These are phyloP conservation scores for Nomada hirtipes DNA, from an alignment of 2,888 invertebrate species.

Conservation along the genomic window DNA sequence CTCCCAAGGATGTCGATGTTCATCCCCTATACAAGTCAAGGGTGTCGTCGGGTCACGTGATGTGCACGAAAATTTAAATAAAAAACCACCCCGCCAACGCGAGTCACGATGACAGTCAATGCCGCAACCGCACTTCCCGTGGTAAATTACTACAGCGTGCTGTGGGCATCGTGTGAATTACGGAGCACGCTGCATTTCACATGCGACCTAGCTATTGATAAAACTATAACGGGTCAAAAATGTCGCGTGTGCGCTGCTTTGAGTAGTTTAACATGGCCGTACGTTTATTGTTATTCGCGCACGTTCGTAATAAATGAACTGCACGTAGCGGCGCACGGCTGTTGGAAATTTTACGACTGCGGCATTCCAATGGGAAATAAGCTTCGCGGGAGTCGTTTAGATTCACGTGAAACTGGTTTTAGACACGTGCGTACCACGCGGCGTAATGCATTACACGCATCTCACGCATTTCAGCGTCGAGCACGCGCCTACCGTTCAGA, in stretches of 20 bases:
- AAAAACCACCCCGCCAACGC: background rate
- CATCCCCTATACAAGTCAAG: background rate
- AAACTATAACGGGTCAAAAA: background rate
- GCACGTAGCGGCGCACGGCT: background rate
- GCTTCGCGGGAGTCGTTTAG: slow-evolving; percentile 46
- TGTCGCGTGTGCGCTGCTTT: too few species aligned
- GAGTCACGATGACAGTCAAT: slow-evolving; percentile 36
- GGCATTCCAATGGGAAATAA: slow-evolving; percentile 24
- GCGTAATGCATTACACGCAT: slow-evolving; percentile 65
- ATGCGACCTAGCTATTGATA: slow-evolving; percentile 1
- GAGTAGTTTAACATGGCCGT: background rate
- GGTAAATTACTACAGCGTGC: slow-evolving; percentile 13
- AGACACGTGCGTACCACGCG: slow-evolving; percentile 75
- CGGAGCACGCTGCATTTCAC: slow-evolving; percentile 5
- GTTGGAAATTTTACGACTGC: background rate
- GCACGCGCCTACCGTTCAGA: slow-evolving; percentile 59
- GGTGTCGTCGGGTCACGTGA: background rate
- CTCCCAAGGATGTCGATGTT: background rate
- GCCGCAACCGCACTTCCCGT: slow-evolving; percentile 11
- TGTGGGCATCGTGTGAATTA: background rate
- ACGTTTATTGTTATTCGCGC: background rate
- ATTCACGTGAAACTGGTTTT: slow-evolving; percentile 72
- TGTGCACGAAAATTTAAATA: slow-evolving; percentile 6
- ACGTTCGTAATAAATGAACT: slow-evolving; percentile 9
- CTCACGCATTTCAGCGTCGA: slow-evolving; percentile 61